phyloP scores from a whole-genome alignment of 2,113 vertebrate species.

The Athene cunicularia region DNA sequence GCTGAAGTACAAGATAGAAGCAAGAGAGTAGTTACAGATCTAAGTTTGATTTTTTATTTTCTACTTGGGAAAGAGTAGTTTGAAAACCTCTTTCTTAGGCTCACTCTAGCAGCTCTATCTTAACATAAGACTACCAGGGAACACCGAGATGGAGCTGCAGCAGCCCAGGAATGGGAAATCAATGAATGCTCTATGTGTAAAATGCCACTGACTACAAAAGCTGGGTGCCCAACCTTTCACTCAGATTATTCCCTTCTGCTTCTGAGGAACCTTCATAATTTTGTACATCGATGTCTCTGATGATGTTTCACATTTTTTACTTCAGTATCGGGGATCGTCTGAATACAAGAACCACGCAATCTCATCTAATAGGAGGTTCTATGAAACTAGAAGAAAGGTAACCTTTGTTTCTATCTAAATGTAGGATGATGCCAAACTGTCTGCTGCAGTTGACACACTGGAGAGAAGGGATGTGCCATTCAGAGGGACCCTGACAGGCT shows the following conservation, averaged over 20 bases:
- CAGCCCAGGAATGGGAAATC: background rate
- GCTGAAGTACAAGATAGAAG: background rate
- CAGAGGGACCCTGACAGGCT: too few species aligned
- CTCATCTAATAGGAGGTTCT: background rate
- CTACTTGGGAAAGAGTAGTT: background rate
- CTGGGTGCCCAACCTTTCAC: accelerated
- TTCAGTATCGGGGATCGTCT: background rate
- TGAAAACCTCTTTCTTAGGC: background rate
- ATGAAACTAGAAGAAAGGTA: background rate
- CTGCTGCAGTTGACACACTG: too few species aligned
- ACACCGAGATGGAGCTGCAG: background rate
- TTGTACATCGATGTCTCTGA: background rate
- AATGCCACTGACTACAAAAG: background rate
- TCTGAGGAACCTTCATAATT: accelerated
- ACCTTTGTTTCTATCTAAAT: background rate
- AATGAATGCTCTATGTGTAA: background rate
- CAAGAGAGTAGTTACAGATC: background rate
- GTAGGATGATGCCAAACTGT: background rate
- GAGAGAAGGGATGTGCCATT: too few species aligned
- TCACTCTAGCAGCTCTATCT: background rate
- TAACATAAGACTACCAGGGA: background rate
- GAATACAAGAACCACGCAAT: background rate
- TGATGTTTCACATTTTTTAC: background rate
- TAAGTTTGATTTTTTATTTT: background rate
- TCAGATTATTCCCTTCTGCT: background rate